Base-by-base conservation (phyloP, 2,888 invertebrate genomes). In the Zele albiditarsus region DNA sequence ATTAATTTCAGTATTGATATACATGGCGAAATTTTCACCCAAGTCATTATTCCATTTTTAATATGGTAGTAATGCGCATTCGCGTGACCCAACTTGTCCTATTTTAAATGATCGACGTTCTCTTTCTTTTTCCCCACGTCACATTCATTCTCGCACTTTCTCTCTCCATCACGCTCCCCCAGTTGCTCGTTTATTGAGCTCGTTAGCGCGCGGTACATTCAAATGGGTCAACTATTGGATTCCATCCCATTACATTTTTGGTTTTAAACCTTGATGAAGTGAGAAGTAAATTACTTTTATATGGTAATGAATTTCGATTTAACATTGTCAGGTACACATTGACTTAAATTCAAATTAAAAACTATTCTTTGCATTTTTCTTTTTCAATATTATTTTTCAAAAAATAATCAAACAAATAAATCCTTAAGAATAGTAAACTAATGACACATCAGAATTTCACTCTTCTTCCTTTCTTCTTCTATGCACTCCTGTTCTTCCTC, bases 141-240 rank as follows among this genome's bases (percentile, higher is more conserved):
- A 12, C 38, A 38, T 38, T n/a, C 16, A n/a, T 10, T 53, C n/a
- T n/a, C 53, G 20, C 20, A 4, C n/a, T 53, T 53, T 20, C n/a
- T 0, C 20, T 4, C 6, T 20, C 8, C 23, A n/a, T 53, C 10
- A 20, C 20, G 6, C 8, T 53, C 53, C 8, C 53, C 5, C 53
- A 20, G 53, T 53, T 53, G 20, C 20, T 53, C 53, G n/a, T 53
- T 46, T 25, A 71, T 71, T 62, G 42, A 71, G 70, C 46, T 71
- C 70, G 60, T 71, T 71, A 71, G 62, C 8, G 20, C 20, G 20
- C 60, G n/a, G 28, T 62, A 42, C 70, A 62, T 71, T 62, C 62
- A 28, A 53, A 71, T 71, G 46, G 62, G 62, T 71, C 70, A 69
- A 69, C 69, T 69, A 71, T 71, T 49, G 70, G 20, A 71, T 71